Percentiles rank a stretch among this genome's conserved stretches.
These are phyloP conservation scores for Sebastes itinus DNA, from an alignment of 2,797 vertebrate species.

Conservation along the genomic window DNA sequence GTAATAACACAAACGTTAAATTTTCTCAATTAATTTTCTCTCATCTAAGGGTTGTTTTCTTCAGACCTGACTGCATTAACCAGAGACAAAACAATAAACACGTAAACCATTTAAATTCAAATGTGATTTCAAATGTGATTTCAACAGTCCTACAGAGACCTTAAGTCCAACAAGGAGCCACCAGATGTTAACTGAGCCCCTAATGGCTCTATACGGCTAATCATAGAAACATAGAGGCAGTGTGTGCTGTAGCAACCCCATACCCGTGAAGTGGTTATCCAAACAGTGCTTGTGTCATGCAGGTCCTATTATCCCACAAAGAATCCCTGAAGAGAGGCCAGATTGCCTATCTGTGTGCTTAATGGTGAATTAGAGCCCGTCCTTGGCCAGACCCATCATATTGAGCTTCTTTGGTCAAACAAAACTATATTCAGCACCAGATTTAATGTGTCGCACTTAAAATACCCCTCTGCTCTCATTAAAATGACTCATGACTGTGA, in stretches of 20 bases:
- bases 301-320: slow-evolving; percentile 6
- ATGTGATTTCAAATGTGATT: not conserved
- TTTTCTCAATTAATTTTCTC: not conserved
- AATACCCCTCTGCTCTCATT: slow-evolving; percentile 43
- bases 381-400: not conserved
- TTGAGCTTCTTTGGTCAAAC: slow-evolving; percentile 5
- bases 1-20: not conserved
- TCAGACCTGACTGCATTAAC: not conserved
- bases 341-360: not conserved
- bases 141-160: not conserved
- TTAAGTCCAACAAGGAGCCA: not conserved
- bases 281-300: not conserved
- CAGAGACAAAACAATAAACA: not conserved
- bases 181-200: slow-evolving; percentile 10
- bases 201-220: slow-evolving; percentile 5
- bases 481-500: slow-evolving; percentile 47
- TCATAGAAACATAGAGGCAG: slow-evolving; percentile 12
- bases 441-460: slow-evolving; percentile 45
- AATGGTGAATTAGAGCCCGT: slow-evolving; percentile 4
- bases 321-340: not conserved
- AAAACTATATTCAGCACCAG: slow-evolving; percentile 17
- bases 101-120: not conserved
- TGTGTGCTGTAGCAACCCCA: not conserved
- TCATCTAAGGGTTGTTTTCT: not conserved
- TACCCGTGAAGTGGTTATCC: not conserved